Evolutionary conservation across 2,888 invertebrate genomes (phyloP).

Genomic region (Ceramica pisi): DNA sequence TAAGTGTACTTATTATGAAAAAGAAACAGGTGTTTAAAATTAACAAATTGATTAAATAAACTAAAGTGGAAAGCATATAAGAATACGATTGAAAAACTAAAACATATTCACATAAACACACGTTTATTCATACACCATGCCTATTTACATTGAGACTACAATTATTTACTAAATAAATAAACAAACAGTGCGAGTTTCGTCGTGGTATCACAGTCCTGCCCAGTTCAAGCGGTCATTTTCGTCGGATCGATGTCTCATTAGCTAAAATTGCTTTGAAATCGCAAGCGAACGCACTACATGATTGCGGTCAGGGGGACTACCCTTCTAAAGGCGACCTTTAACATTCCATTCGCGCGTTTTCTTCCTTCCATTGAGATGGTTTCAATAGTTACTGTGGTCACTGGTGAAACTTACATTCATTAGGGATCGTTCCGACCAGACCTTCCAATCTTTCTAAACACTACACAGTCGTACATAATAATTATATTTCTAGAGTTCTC

Average conservation of each 20-base stretch:
- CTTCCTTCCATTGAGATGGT: slow-evolving; percentile 13
- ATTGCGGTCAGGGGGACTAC: slow-evolving; percentile 52
- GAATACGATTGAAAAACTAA: background rate
- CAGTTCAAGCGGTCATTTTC: slow-evolving; percentile 51
- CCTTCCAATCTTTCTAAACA: background rate
- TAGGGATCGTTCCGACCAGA: background rate
- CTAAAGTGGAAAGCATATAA: too few relatives aligned
- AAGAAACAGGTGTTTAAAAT: too few relatives aligned
- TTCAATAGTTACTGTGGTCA: background rate
- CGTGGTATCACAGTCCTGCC: slow-evolving; percentile 87
- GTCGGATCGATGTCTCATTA: slow-evolving; percentile 53
- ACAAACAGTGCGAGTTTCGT: slow-evolving; percentile 79
- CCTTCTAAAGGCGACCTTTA: slow-evolving; percentile 49
- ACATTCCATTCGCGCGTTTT: slow-evolving; percentile 27
- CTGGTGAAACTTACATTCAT: background rate
- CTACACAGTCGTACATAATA: background rate
- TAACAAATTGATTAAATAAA: too few relatives aligned
- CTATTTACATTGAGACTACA: slow-evolving; percentile 83
- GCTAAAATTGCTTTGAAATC: slow-evolving; percentile 59
- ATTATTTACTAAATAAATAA: slow-evolving; percentile 78
- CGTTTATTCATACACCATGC: slow-evolving; percentile 79
- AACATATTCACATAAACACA: slow-evolving; percentile 66
- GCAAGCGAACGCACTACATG: slow-evolving; percentile 55
- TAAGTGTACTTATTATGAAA: too few relatives aligned
- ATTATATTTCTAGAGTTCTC: background rate